Conservation (phyloP, 1,140 invertebrate species). For the Drosophila ambigua region DNA sequence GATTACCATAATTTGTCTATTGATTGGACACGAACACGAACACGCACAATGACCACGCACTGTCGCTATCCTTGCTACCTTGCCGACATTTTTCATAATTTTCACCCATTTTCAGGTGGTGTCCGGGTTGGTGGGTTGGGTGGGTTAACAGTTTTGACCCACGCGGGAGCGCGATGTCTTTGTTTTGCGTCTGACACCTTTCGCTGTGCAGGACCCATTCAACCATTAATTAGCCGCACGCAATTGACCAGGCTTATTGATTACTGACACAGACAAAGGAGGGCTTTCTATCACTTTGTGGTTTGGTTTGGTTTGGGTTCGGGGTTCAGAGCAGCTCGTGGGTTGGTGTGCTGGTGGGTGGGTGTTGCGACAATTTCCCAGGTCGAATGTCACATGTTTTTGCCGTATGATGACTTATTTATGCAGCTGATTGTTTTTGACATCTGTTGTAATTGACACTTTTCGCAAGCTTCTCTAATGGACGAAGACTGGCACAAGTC, state of each 20-base stretch:
- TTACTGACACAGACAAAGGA: conserved; percentile 17
- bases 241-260: conserved; percentile 54
- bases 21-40: conserved; percentile 60
- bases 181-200: conserved; percentile 72
- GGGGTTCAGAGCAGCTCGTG: background rate
- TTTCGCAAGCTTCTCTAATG: conserved; percentile 64
- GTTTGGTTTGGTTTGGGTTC: background rate
- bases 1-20: conserved; percentile 78
- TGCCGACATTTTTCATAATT: conserved; percentile 45
- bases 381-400: conserved; percentile 26
- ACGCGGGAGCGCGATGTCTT: conserved; percentile 13
- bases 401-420: conserved; percentile 64
- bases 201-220: conserved; percentile 21
- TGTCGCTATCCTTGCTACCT: conserved; percentile 1
- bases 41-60: conserved; percentile 55
- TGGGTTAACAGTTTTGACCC: conserved; percentile 65
- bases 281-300: background rate
- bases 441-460: conserved; percentile 75
- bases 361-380: too few relatives aligned
- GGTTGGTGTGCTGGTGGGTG: too few relatives aligned
- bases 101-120: background rate
- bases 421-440: conserved; percentile 72
- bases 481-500: conserved; percentile 45
- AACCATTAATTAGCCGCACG: conserved; percentile 74
- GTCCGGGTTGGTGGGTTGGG: too few relatives aligned